Evolutionary conservation across 2,888 invertebrate species (phyloP), one percentile per base, ranked within the genome.

Genomic region (Pristionchus fissidentatus): DNA sequence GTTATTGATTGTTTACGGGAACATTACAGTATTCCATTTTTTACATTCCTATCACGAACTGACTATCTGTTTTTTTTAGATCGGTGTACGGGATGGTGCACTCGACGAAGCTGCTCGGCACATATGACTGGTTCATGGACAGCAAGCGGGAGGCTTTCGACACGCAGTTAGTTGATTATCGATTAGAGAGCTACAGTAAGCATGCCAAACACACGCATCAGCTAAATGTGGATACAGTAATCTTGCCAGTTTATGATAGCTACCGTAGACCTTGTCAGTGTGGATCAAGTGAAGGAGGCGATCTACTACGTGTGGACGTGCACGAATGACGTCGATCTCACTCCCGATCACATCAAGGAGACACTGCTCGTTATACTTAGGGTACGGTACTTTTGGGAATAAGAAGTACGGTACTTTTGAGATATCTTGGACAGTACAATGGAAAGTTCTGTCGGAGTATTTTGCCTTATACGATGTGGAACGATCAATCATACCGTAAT

Each of bases 71-170:
- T 41, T 49, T 57, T 7, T 60, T 57, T 38, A 80, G 80, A 60
- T 60, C 43, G 15, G 85, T 89, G 22, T 88, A 84, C 57, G 83
- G 87, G 15, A n/a, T 29, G 38, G 57, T 86, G 26, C 78, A 70
- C 22, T 55, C 85, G 13, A 96, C 96, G 78, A 93, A 93, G 85
- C 90, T 93, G 1, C 92, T 97, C 41, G 93, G 94, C 66, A 92
- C 94, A 3, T 95, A 95, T 90, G 97, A 97, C 92, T 95, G 95
- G 49, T 97, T 97, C 92, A 93, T 93, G 66, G 94, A 94, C 15
- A 95, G 96, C 91, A 97, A 97, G 91, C 92, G 94, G 81, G 93
- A 94, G 43, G 94, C 95, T 0, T 95, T 95, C 86, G 86, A 88
- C 15, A 87, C 90, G 26, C 89, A 91, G 91, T 91, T 13, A 83